Base-by-base conservation (phyloP, 2,113 vertebrate genomes). In the Pangasianodon hypophthalmus region DNA sequence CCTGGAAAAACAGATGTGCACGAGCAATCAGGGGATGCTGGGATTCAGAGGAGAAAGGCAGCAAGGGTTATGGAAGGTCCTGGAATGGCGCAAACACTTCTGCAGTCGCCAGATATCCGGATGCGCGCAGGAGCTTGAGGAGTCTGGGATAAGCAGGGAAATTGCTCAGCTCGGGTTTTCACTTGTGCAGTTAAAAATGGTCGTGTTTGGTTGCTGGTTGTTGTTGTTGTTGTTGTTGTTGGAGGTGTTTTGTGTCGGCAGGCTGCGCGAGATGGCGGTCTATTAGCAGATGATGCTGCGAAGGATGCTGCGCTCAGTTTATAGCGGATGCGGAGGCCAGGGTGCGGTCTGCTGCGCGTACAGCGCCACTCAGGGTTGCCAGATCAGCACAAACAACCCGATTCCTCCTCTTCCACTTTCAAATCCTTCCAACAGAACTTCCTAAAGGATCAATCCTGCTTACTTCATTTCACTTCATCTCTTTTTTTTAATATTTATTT, bases 241-340 rank as follows among this genome's bases (percentile, higher is more conserved):
- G 5, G 21, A 32, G 14, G 13, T 50, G 21, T 52, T 46, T 79
- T 79, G 56, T 11, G 16, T 69, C 7, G 41, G 5, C 41, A 32
- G 41, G 11, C 73, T 87, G 37, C 29, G 41, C 7, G 86, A 62
- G 71, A 79, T 87, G 71, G 86, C 86, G 86, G 73, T 73, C 32
- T 77, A 13, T 54, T 87, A 41, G 21, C 50, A 44, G 50, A 77
- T 77, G 86, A 79, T 87, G 73, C 86, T 79, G 89, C 10, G 60
- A 87, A 87, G 75, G 89, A 90, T 90, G 89, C 89, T 90, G 88
- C 29, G 88, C 75, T 90, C 46, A n/a, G 84, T 69, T 56, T 81
- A 87, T 75, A 89, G 84, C 71, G 82, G 67, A 69, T 85, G 84
- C 88, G 58, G 88, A 89, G 84, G 84, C 88, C 84, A 89, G 89